A percentile compares a stretch with the other conserved stretches of the same genome.
phyloP scores from a whole-genome alignment of 2,888 invertebrate genomes.

The Keiferia lycopersicella region DNA sequence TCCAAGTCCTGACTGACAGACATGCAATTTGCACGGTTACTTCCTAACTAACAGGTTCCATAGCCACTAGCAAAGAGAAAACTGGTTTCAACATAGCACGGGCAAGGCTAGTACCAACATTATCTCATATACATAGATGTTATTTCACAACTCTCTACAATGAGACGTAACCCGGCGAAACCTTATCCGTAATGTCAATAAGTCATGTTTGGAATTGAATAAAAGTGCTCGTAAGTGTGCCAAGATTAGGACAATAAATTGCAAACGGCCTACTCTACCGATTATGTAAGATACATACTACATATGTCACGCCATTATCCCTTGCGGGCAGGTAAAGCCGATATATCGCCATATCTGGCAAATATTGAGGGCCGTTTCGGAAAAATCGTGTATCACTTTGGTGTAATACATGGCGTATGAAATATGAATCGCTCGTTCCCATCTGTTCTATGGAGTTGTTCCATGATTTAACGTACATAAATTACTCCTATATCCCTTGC shows the following conservation, averaged over 20 bases:
- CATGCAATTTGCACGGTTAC: not conserved
- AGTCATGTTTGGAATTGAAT: constrained; percentile 5
- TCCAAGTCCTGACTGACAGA: not conserved
- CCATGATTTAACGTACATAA: too few species aligned
- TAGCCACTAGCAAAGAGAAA: constrained; percentile 3
- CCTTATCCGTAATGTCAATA: constrained; percentile 8
- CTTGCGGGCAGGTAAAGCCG: too few species aligned
- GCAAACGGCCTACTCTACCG: too few species aligned
- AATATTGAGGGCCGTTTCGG: too few species aligned
- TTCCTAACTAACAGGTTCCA: constrained; percentile 10
- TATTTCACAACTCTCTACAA: constrained; percentile 2
- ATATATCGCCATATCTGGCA: too few species aligned
- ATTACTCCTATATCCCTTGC: too few species aligned
- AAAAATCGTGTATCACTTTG: too few species aligned
- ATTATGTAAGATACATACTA: too few species aligned
- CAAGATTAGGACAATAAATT: constrained; percentile 8
- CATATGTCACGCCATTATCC: too few species aligned
- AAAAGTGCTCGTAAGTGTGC: constrained; percentile 3
- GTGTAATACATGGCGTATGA: too few species aligned
- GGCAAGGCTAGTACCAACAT: constrained; percentile 3
- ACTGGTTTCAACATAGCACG: constrained; percentile 1
- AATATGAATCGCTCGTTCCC: too few species aligned
- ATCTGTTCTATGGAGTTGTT: too few species aligned
- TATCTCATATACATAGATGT: constrained; percentile 11
- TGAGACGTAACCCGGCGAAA: constrained; percentile 7